phyloP scores from a whole-genome alignment of 2,888 invertebrate genomes.

The Drosophila mayaguana region DNA sequence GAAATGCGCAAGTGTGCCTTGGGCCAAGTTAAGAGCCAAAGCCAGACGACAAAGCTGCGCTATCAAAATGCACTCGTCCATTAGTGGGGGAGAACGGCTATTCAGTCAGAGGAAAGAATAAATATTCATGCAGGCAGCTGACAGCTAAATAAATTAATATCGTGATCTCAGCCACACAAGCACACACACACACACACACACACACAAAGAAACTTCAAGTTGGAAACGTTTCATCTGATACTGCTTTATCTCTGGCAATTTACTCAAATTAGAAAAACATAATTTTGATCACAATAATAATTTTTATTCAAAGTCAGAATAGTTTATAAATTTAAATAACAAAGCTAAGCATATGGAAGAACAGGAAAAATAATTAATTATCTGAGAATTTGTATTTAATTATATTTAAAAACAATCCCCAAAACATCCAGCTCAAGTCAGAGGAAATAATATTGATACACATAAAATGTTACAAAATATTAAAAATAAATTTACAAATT shows the following conservation, averaged over 20 bases:
- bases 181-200: neutral
- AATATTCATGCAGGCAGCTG: conserved; percentile 2
- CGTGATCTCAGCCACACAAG: neutral
- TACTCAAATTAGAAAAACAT: conserved; percentile 5
- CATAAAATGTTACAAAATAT: neutral
- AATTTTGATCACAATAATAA: neutral
- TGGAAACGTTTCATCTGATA: neutral
- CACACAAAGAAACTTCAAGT: neutral
- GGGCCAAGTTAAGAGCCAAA: neutral
- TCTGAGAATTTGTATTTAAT: neutral
- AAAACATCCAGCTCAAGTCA: too few species aligned
- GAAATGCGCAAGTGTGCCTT: conserved; percentile 25
- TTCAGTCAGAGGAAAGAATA: neutral
- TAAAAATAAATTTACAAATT: too few species aligned
- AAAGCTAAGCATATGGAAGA: neutral
- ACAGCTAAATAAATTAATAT: conserved; percentile 12
- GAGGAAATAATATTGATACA: too few species aligned
- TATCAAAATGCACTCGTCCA: conserved; percentile 1
- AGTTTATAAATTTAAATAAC: neutral
- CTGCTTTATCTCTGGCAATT: neutral
- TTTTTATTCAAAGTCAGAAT: neutral
- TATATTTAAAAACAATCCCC: too few species aligned
- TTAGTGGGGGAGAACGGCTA: neutral
- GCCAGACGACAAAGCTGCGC: conserved; percentile 3
- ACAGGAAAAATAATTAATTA: neutral